A percentile compares a stretch with the other conserved stretches of the same genome.
Conservation (phyloP, 2,797 vertebrate genomes). For the Pseudochirops cupreus region DNA sequence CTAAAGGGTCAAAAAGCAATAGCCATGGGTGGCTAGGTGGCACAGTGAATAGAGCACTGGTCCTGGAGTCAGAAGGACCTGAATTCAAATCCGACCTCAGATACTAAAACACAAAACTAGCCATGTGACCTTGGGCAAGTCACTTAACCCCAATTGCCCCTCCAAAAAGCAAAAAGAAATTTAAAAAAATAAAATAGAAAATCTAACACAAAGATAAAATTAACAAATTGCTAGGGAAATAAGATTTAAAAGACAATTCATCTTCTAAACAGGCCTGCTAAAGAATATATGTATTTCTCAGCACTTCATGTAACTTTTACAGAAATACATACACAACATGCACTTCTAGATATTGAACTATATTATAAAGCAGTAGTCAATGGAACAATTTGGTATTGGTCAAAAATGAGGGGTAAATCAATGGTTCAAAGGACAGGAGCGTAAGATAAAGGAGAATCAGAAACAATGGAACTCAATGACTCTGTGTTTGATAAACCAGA, state of each 20-base stretch:
- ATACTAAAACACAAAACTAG: too few species aligned
- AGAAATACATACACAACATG: neutral
- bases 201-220: neutral
- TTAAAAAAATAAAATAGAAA: too few species aligned
- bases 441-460: neutral
- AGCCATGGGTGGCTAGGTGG: neutral
- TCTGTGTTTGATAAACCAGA: neutral
- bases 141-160: too few species aligned
- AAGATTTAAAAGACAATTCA: neutral
- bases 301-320: neutral
- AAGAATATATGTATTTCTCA: neutral
- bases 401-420: neutral
- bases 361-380: neutral
- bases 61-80: too few species aligned
- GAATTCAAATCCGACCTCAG: too few species aligned
- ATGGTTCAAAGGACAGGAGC: neutral
- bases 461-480: neutral
- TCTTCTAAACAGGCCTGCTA: neutral
- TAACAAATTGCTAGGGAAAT: neutral
- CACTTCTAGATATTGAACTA: neutral
- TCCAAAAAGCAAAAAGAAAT: too few species aligned
- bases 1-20: neutral
- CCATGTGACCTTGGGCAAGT: too few species aligned
- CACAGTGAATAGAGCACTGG: too few species aligned
- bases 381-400: neutral